Evolutionary conservation across 2,888 invertebrate species (phyloP).

Genomic region (Leptinotarsa rubiginosa): DNA sequence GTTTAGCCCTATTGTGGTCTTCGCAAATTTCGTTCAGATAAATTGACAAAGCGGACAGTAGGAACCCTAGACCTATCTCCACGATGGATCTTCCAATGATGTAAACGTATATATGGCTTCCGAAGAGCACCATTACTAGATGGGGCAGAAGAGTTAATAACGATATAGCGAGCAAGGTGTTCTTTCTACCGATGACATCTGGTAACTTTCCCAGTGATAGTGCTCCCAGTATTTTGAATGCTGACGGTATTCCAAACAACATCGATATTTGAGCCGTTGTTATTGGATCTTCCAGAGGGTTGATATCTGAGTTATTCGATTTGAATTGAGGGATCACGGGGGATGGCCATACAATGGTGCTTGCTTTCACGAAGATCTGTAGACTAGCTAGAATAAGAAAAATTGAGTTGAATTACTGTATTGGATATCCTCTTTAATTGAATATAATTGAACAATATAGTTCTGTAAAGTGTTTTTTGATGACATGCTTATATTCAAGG

Average conservation of each 20-base stretch:
- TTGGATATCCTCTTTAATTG: too few relatives aligned
- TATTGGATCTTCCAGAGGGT: constrained; percentile 58
- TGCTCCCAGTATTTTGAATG: constrained; percentile 40
- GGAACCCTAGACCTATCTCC: neutral
- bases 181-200: constrained; percentile 51
- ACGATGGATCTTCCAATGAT: constrained; percentile 65
- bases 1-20: constrained; percentile 73
- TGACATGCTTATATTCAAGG: too few relatives aligned
- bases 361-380: constrained; percentile 63
- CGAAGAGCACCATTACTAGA: constrained; percentile 32
- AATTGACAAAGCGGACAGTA: constrained; percentile 74
- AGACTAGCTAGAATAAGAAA: constrained; percentile 61
- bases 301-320: constrained; percentile 39
- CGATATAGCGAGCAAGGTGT: constrained; percentile 72
- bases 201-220: constrained; percentile 32
- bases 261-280: constrained; percentile 8
- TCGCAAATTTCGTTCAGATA: constrained; percentile 72
- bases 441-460: too few relatives aligned
- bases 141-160: constrained; percentile 72
- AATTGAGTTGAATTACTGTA: too few relatives aligned
- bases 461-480: too few relatives aligned
- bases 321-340: constrained; percentile 28
- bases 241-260: neutral
- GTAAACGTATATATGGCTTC: constrained; percentile 31
- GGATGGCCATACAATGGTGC: constrained; percentile 64